Evolutionary conservation across 2,888 invertebrate species (phyloP), one percentile per base, ranked within the genome.

Genomic region (Cistogaster globosa): DNA sequence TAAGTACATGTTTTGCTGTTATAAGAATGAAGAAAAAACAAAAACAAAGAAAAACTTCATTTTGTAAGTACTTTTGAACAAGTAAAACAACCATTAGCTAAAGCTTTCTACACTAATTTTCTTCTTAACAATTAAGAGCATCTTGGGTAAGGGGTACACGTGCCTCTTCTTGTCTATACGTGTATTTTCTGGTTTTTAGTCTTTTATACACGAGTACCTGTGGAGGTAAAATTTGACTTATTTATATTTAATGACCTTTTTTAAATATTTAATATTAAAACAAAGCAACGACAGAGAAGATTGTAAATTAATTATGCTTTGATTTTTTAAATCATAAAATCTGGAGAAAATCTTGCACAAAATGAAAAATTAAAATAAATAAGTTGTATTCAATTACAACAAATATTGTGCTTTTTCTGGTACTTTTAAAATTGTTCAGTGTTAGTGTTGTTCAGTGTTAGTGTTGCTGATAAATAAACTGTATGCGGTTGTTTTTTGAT

Each of bases 61-160:
- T 79, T 82, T 75, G 58, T 79, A 85, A 85, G 82, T 82, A 82
- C 82, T 82, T 82, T 78, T n/a, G 38, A 75, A 63, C 63, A 72
- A 77, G 72, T 67, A 22, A 68, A 75, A 74, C 62, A 81, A 60
- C 74, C 77, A 85, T 85, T 85, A 85, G 81, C 76, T 62, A 51
- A 85, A 75, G 82, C 75, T 82, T 78, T 85, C 75, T 82, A 71
- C 76, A 78, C 65, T 78, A 85, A 85, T 82, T 82, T 85, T 45
- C 53, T 78, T 75, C 16, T 36, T 12, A 68, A 38, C 68, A 32
- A 55, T 77, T 60, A 18, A 36, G 26, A 72, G 42, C 20, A 38
- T 63, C 55, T 22, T 36, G 2, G 7, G 71, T 18, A 63, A 71
- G 69, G 71, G 60, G 53, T 60, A 26, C 84, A 84, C 80, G 84